phyloP scores from a whole-genome alignment of 2,888 invertebrate genomes.

The Campopleginae sp. region DNA sequence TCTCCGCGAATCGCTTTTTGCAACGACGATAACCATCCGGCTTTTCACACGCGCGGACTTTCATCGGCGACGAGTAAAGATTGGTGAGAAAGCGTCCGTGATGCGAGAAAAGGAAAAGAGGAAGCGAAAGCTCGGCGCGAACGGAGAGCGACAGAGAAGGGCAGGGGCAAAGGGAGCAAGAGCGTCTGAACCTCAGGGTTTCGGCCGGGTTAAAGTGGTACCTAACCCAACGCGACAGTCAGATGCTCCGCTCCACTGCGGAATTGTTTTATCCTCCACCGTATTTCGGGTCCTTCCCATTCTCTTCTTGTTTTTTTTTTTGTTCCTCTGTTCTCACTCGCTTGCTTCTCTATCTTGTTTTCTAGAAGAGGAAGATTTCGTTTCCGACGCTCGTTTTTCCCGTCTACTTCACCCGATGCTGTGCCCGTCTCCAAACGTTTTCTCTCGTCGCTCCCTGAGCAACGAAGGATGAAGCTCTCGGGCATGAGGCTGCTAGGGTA shows the following conservation, averaged over 20 bases:
- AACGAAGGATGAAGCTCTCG: constrained; percentile 16
- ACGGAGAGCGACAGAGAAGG: neutral
- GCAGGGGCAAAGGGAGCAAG: constrained; percentile 11
- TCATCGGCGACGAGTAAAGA: constrained; percentile 44
- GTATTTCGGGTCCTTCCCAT: constrained; percentile 62
- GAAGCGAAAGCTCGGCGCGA: constrained; percentile 8
- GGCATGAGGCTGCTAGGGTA: constrained; percentile 17
- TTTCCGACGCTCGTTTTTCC: constrained; percentile 66
- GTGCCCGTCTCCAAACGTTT: constrained; percentile 45
- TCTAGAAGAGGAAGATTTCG: constrained; percentile 66
- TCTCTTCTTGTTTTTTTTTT: constrained; percentile 15
- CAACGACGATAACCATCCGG: constrained; percentile 55
- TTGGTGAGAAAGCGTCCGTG: constrained; percentile 33
- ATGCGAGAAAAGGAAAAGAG: neutral
- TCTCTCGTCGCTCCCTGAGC: constrained; percentile 5
- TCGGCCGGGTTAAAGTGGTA: constrained; percentile 64
- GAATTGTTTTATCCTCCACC: constrained; percentile 72
- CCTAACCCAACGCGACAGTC: constrained; percentile 68
- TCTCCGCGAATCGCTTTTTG: constrained; percentile 55
- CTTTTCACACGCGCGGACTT: constrained; percentile 58
- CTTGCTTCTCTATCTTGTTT: constrained; percentile 54
- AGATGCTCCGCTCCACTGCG: constrained; percentile 68
- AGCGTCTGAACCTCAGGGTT: constrained; percentile 47
- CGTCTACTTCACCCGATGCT: constrained; percentile 56
- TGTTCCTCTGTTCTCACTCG: neutral